Evolutionary conservation across 2,888 invertebrate species (phyloP), one percentile per base, ranked within the genome.

Genomic region (Thelaira solivaga): DNA sequence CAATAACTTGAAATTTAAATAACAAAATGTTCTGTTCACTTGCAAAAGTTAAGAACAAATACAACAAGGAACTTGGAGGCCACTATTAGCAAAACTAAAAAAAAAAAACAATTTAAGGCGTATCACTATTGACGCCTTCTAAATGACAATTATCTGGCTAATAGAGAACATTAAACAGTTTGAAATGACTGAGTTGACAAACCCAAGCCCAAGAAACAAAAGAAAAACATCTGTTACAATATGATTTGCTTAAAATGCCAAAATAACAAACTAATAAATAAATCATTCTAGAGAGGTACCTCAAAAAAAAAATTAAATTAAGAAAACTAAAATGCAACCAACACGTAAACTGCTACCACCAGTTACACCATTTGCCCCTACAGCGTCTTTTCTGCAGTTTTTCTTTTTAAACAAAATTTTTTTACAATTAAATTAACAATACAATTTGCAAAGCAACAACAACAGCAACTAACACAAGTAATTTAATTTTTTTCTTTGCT

Each of bases 41-140:
- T 16, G 8, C n/a, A 47, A 26, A 16, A 39, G 0, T 26, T n/a
- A 6, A 53, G 26, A 53, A 36, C 53, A 6, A 29, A 49, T 4
- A 20, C 45, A 64, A 47, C 29, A 55, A 26, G 45, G 64, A 72
- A 72, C 71, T 41, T 41, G 49, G n/a, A n/a, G n/a, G 59, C 13
- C 29, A 47, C 13, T 16, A 47, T 47, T n/a, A n/a, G n/a, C n/a
- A n/a, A n/a, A n/a, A n/a, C n/a, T n/a, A n/a, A n/a, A n/a, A n/a
- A n/a, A 49, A 8, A 34, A 43, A 65, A 59, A 8, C 31, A 73
- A 59, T 64, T 73, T 39, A 69, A 69, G 74, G 74, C 69, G 69
- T 78, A 20, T 59, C 22, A 22, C 10, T 31, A 59, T 34, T 59
- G 47, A 78, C 78, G 74, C 78, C 78, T 69, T 62, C 55, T 68